Evolutionary conservation across 2,113 vertebrate genomes (phyloP).

Genomic region (Patagioenas fasciata): DNA sequence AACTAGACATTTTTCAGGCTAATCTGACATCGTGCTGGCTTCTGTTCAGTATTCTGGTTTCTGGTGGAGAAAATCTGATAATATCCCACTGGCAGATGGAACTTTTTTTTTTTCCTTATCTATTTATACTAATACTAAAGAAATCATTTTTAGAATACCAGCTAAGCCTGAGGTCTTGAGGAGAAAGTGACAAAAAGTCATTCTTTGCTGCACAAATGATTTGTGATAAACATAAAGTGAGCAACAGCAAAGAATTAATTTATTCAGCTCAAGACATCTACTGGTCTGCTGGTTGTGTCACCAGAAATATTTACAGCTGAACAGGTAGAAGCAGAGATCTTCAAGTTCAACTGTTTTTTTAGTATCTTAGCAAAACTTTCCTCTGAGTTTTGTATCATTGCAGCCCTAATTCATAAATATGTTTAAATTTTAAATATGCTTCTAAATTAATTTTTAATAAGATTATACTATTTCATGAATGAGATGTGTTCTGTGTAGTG

Average conservation of each 20-base stretch:
- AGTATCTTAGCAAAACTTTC: neutral
- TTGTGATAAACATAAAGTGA: neutral
- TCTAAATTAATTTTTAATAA: slow-evolving; percentile 59
- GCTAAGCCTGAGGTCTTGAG: slow-evolving; percentile 5
- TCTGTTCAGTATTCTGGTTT: neutral
- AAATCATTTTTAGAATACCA: slow-evolving; percentile 15
- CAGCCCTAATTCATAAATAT: slow-evolving; percentile 30
- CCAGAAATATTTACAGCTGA: slow-evolving; percentile 15
- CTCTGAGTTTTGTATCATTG: neutral
- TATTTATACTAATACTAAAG: neutral
- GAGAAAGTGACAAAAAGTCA: neutral
- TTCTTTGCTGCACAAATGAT: neutral
- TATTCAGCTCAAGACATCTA: neutral
- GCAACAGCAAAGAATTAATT: neutral
- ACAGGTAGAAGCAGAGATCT: neutral
- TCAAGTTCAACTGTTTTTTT: neutral
- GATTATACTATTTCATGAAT: neutral
- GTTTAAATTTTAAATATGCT: slow-evolving; percentile 60
- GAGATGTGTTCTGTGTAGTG: slow-evolving; percentile 12
- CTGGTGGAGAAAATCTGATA: neutral
- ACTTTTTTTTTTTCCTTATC: neutral
- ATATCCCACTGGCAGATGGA: neutral
- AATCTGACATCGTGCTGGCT: neutral
- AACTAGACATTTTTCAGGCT: neutral
- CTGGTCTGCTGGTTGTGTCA: neutral